These are phyloP conservation scores for Sipha flava DNA, from an alignment of 1,140 invertebrate species.

Conservation along the genomic window DNA sequence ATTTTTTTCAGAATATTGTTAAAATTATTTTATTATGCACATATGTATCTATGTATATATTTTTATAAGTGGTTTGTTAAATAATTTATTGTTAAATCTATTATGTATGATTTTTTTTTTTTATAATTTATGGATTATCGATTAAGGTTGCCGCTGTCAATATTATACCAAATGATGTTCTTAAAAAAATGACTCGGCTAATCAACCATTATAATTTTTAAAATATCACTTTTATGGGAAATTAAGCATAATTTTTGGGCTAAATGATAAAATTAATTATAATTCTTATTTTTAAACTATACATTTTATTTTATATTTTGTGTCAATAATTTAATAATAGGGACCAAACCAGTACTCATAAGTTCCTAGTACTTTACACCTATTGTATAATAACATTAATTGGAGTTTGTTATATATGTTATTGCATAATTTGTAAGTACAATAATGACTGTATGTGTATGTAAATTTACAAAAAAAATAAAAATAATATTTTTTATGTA, in stretches of 20 bases:
- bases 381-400: neutral
- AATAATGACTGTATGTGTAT: neutral
- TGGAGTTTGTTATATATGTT: neutral
- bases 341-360: conserved; percentile 24
- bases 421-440: neutral
- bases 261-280: neutral
- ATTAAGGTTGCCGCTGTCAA: neutral
- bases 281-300: neutral
- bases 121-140: neutral
- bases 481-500: neutral
- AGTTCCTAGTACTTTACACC: conserved; percentile 15
- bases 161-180: neutral
- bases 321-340: neutral
- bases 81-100: neutral
- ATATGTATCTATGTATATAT: neutral
- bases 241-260: neutral
- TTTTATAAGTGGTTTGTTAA: neutral
- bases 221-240: neutral
- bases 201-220: neutral
- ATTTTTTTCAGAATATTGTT: neutral
- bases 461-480: neutral
- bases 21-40: neutral
- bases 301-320: neutral
- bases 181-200: neutral
- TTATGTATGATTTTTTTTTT: neutral